Conservation (phyloP, 2,113 vertebrate genomes). For the Phalacrocorax aristotelis region DNA sequence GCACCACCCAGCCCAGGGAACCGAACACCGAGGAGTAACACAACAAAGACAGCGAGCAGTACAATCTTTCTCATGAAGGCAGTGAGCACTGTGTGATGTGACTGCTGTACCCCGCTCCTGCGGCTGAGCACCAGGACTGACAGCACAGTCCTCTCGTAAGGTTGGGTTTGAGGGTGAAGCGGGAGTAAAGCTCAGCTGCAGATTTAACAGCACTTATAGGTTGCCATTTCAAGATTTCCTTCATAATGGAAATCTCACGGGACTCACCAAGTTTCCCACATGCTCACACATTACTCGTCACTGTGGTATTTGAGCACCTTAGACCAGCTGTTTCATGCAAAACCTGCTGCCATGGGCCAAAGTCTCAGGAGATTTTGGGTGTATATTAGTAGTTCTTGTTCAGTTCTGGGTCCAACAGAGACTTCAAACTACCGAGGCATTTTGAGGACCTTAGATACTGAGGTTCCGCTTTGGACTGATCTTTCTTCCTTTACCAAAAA, state of each 20-base stretch:
- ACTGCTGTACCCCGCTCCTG: not conserved
- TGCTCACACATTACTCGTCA: not conserved
- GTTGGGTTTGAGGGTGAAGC: not conserved
- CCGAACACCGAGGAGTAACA: not conserved
- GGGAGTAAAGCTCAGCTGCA: not conserved
- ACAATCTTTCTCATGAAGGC: not conserved
- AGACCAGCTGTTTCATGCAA: conserved; percentile 6
- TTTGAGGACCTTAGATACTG: not conserved
- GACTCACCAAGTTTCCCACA: not conserved
- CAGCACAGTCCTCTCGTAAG: not conserved
- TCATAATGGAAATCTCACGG: not conserved
- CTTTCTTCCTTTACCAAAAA: conserved; percentile 35
- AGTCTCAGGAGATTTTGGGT: conserved; percentile 4
- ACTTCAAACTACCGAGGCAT: not conserved
- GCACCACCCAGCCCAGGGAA: not conserved
- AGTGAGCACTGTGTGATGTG: not conserved
- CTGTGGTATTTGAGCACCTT: conserved; percentile 15
- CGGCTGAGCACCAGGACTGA: not conserved
- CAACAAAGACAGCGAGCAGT: accelerated
- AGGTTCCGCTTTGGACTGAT: not conserved
- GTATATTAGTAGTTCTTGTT: not conserved
- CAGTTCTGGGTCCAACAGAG: not conserved
- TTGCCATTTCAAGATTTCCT: not conserved
- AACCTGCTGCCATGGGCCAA: not conserved
- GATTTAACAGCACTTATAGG: not conserved